Conservation (phyloP, 2,888 invertebrate species). For the Stenotaenia linearis region DNA sequence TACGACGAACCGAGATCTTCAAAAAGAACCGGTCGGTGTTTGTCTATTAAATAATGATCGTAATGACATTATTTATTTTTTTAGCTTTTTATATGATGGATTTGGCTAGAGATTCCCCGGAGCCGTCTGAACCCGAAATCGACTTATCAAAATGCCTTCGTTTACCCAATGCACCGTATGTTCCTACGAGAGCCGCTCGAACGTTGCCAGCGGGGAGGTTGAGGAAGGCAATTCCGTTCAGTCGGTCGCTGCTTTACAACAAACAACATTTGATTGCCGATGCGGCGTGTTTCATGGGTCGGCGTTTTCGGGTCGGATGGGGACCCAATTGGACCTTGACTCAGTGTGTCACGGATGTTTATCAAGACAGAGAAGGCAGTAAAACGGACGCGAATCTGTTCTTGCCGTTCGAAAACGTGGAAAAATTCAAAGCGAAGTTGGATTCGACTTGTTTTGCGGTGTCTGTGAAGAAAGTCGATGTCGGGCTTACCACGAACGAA, state of each 20-base stretch:
- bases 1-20: neutral
- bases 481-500: neutral
- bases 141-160: neutral
- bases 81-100: neutral
- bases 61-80: no score
- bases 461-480: neutral
- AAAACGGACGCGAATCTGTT: neutral
- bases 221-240: conserved; percentile 36
- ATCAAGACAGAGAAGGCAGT: neutral
- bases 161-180: neutral
- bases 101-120: neutral
- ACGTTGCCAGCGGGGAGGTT: neutral
- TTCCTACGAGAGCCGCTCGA: conserved; percentile 35
- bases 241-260: conserved; percentile 42
- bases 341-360: conserved; percentile 43
- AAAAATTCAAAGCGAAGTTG: neutral
- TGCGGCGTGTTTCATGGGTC: conserved; percentile 47
- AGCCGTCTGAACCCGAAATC: neutral
- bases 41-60: no score
- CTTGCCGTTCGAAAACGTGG: neutral
- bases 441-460: neutral
- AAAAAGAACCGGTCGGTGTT: neutral
- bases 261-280: conserved; percentile 45
- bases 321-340: conserved; percentile 59
- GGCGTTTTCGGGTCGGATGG: conserved; percentile 67